Conservation (phyloP, 2,888 invertebrate species). For the Microctonus hyperodae region DNA sequence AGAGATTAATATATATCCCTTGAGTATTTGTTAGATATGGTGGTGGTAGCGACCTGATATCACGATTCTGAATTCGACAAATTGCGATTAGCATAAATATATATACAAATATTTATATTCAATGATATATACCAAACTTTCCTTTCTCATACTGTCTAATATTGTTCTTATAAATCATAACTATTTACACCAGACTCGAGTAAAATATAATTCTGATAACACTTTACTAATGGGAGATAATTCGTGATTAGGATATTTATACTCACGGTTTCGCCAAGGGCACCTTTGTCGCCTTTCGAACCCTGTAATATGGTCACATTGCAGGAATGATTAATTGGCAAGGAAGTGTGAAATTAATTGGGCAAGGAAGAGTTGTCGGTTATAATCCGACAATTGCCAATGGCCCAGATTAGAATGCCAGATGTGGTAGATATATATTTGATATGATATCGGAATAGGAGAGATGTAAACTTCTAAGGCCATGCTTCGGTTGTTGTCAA, state of each 20-base stretch:
- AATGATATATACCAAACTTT: too few species aligned
- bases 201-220: background rate
- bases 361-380: constrained; percentile 28
- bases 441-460: background rate
- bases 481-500: constrained; percentile 1
- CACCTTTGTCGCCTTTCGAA: constrained; percentile 88
- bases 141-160: background rate
- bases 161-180: background rate
- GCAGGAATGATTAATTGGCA: constrained; percentile 37
- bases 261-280: constrained; percentile 85
- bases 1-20: background rate
- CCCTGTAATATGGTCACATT: constrained; percentile 69
- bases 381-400: constrained; percentile 19
- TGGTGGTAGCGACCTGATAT: constrained; percentile 22
- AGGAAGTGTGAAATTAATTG: constrained; percentile 34
- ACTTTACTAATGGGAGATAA: constrained; percentile 18
- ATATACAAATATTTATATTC: too few species aligned
- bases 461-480: background rate
- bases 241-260: constrained; percentile 38
- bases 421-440: background rate
- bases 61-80: constrained; percentile 15
- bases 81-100: background rate
- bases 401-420: constrained; percentile 6
- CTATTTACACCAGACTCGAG: background rate
- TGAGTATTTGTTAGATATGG: constrained; percentile 20